Evolutionary conservation across 2,888 invertebrate genomes (phyloP), one percentile per base, ranked within the genome.

Genomic region (Zygaena filipendulae): DNA sequence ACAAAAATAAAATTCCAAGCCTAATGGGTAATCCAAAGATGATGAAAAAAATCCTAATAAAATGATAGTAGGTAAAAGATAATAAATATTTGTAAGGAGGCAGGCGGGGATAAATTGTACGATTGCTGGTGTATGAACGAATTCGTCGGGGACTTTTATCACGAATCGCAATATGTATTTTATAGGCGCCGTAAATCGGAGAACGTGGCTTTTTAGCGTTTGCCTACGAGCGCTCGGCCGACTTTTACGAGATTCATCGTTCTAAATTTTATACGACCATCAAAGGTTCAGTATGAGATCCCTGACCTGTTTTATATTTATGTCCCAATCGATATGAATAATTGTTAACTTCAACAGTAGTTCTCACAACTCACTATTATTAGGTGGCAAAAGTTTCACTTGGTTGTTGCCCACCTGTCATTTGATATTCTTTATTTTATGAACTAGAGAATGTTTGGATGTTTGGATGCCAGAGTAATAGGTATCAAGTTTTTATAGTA

Each of bases 141-240:
- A 68, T 69, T 69, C 59, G 57, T 55, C 50, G 51, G 59, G 54
- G 59, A 64, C 64, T 70, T 72, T 70, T 75, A 75, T 75, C 74
- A 60, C 58, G 62, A 62, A 68, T 74, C 62, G 68, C 74, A 72
- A 75, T 77, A 74, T 75, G 70, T 74, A 79, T 74, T 77, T 75
- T 77, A 75, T 75, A 67, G 70, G 54, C 46, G 60, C 56, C 63
- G 64, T 75, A 77, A 79, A 79, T 74, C 68, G 67, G 58, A 49
- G 57, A 62, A 60, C 68, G 68, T 58, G 69, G 72, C 64, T 72
- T 74, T 72, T 70, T 69, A 72, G 70, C 69, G 71, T 72, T 71
- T 66, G 64, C 67, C 66, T 62, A 60, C 67, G 62, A 70, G 58
- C 58, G 56, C 56, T 67, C 49, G 52, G 52, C 54, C 59, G 62